A percentile compares a stretch with the other conserved stretches of the same genome.
Conservation (phyloP, 2,888 invertebrate genomes). For the Amphipoea lucens region DNA sequence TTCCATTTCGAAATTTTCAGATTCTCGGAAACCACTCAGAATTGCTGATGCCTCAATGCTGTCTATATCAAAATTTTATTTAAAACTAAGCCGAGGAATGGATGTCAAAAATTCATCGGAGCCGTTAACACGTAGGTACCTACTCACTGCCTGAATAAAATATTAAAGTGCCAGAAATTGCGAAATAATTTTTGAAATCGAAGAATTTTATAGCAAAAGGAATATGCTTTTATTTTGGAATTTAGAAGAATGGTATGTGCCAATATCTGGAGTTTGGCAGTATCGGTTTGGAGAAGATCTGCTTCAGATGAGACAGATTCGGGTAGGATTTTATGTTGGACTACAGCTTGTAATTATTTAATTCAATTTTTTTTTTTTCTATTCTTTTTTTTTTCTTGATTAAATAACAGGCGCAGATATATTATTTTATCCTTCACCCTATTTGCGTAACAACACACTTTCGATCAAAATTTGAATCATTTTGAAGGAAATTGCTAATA, state of each 20-base stretch:
- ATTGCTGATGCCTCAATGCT: conserved; percentile 44
- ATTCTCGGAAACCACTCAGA: conserved; percentile 61
- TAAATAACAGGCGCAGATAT: not conserved
- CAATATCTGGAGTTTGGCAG: not conserved
- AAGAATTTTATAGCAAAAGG: conserved; percentile 70
- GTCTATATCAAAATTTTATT: conserved; percentile 59
- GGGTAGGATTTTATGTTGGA: not conserved
- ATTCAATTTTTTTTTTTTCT: not conserved
- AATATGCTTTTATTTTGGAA: conserved; percentile 53
- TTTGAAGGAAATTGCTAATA: no score
- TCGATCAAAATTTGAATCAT: no score
- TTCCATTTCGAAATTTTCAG: conserved; percentile 67
- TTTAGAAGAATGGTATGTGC: conserved; percentile 20
- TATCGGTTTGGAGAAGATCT: not conserved
- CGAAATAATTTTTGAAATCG: conserved; percentile 73
- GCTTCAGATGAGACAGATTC: not conserved
- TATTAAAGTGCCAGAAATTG: conserved; percentile 74
- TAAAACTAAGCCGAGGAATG: conserved; percentile 57
- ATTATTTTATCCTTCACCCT: not conserved
- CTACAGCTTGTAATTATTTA: not conserved
- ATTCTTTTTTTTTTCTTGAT: not conserved
- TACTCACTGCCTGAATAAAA: conserved; percentile 73
- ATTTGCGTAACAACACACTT: no score
- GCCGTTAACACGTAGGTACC: conserved; percentile 71
- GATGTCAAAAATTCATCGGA: conserved; percentile 70